Conservation (phyloP, 2,113 vertebrate genomes). For the Physeter macrocephalus region DNA sequence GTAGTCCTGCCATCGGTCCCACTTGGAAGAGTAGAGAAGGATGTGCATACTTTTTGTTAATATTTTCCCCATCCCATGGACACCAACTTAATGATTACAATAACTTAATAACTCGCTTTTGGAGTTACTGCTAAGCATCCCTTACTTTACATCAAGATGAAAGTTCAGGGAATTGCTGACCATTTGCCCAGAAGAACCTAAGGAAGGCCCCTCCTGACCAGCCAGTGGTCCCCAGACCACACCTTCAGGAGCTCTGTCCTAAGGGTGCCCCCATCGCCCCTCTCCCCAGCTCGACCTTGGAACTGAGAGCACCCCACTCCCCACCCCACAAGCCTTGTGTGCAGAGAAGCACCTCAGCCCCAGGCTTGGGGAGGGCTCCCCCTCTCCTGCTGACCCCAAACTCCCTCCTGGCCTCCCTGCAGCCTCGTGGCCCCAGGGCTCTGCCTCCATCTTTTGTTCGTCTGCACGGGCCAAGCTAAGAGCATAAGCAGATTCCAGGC, state of each 20-base stretch:
- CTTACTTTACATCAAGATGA: neutral
- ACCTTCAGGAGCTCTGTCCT: neutral
- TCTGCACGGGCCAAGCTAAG: accelerated
- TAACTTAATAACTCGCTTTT: neutral
- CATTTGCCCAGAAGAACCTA: neutral
- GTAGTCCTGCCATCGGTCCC: neutral
- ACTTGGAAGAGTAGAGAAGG: neutral
- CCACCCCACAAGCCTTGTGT: neutral
- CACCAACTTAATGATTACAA: neutral
- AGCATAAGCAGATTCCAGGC: accelerated
- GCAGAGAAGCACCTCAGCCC: neutral
- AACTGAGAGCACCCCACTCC: neutral
- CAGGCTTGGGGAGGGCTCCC: accelerated
- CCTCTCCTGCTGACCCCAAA: no score
- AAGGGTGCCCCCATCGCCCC: accelerated
- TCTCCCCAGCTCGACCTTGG: neutral
- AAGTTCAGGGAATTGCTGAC: neutral
- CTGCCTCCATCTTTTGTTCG: neutral
- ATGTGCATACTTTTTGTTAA: neutral
- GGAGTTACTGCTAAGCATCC: neutral
- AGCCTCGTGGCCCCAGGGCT: accelerated
- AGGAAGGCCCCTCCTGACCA: neutral
- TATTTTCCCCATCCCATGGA: neutral
- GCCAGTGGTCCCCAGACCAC: neutral
- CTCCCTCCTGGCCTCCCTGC: neutral